Evolutionary conservation across 2,797 vertebrate genomes (phyloP), one percentile per base, ranked within the genome.

Genomic region (Forpus xanthops): DNA sequence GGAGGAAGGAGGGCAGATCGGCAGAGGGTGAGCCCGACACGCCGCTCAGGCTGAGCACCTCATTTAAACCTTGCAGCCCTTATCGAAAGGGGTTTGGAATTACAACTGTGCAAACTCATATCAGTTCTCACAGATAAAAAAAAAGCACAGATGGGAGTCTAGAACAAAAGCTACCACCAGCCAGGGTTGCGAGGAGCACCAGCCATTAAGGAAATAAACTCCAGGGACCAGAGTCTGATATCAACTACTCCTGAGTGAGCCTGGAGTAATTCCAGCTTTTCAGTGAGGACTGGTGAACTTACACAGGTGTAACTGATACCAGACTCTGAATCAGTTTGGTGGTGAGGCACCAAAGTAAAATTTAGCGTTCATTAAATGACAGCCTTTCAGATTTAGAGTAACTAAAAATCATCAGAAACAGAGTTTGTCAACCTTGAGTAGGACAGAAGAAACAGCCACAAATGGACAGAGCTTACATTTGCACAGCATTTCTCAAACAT

Each of bases 1-100:
- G 0, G 18, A 50, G 13, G 18, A 60, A 50, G 15, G 18, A 60
- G 37, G 35, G 61, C 53, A 53, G 81, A 19, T 3, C 0, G 2
- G 28, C 4, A 0, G 9, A 68, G 55, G 6, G 8, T 2, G 21
- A 64, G 74, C 53, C 58, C 0, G 0, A 45, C 53, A 35, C 8
- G 2, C 6, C 0, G 1, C 72, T 23, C 12, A 2, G 58, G 60
- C 20, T 24, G 23, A 80, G 62, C 85, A 56, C 47, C 85, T 72
- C 89, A 6, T 21, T 12, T 16, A 45, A 61, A 72, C 52, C 68
- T n/a, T 9, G 3, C 85, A 72, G 82, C n/a, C 85, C 79, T 55
- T 5, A 25, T 1, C 3, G 2, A 75, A 49, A 75, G 31, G 66
- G 73, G 89, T 8, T 68, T 94, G 94, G 89, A 76, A 83, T 94